Evolutionary conservation across 2,888 invertebrate genomes (phyloP).

Genomic region (Dimorphilus gyrociliatus): DNA sequence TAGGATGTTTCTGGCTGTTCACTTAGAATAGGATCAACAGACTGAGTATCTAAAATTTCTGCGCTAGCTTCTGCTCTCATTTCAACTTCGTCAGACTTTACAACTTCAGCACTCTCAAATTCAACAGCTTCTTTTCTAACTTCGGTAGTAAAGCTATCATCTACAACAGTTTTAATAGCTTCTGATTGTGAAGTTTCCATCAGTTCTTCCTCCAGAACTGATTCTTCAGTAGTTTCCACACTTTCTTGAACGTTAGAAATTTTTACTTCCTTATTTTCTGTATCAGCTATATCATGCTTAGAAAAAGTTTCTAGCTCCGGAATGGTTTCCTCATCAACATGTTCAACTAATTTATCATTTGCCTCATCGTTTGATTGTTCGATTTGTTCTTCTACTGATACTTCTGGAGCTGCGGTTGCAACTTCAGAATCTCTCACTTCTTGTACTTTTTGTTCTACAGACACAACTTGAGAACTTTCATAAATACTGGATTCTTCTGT

Average conservation of each 20-base stretch:
- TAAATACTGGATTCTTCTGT: too few species aligned
- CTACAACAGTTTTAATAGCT: constrained; percentile 1
- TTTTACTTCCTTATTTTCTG: constrained; percentile 9
- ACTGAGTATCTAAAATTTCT: too few species aligned
- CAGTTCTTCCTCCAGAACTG: constrained; percentile 1
- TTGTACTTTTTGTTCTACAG: too few species aligned
- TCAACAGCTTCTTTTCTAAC: constrained; percentile 1
- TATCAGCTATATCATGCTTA: constrained; percentile 8
- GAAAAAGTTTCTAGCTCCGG: constrained; percentile 8
- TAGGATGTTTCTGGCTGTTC: too few species aligned
- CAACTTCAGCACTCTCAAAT: not conserved
- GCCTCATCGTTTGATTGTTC: too few species aligned
- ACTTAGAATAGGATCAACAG: too few species aligned
- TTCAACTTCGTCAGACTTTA: not conserved
- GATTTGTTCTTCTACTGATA: too few species aligned
- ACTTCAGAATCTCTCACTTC: too few species aligned
- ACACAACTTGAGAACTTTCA: too few species aligned
- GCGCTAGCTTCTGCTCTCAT: not conserved
- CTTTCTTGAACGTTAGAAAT: constrained; percentile 2
- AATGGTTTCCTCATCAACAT: constrained; percentile 11
- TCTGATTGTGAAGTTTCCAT: not conserved
- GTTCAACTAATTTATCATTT: constrained; percentile 7
- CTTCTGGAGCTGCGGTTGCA: too few species aligned
- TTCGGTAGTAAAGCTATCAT: constrained; percentile 2
- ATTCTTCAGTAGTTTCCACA: constrained; percentile 3